Conservation (phyloP, 2,113 vertebrate genomes). For the Bucco capensis region DNA sequence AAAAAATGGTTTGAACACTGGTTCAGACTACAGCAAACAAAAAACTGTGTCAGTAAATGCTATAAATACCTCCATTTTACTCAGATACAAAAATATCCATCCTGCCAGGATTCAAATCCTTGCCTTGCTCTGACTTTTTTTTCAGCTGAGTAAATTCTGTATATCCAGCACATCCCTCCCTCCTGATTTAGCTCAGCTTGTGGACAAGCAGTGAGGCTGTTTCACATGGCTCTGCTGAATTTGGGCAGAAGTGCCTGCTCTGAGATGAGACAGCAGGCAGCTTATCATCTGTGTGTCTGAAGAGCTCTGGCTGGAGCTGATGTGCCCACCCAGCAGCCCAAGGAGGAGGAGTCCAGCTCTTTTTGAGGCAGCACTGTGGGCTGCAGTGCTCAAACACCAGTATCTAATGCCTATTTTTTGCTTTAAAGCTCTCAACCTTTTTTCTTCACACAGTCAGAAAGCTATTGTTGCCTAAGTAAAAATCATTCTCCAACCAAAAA, state of each 20-base stretch:
- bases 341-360: not conserved
- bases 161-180: not conserved
- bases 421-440: not conserved
- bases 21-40: not conserved
- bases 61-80: slow-evolving; percentile 5
- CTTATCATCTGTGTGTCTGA: not conserved
- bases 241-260: not conserved
- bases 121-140: not conserved
- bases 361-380: not conserved
- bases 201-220: not conserved
- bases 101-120: not conserved
- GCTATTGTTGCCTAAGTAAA: not conserved
- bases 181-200: not conserved
- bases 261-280: not conserved
- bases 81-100: not conserved
- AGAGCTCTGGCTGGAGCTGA: not conserved
- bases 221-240: not conserved
- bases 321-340: not conserved
- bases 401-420: not conserved
- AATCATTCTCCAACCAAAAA: not conserved
- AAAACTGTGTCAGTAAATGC: not conserved
- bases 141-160: not conserved
- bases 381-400: not conserved
- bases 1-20: not conserved
- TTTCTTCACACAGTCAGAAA: not conserved